phyloP scores from a whole-genome alignment of 1,140 invertebrate species.

The Brachionus manjavacas region DNA sequence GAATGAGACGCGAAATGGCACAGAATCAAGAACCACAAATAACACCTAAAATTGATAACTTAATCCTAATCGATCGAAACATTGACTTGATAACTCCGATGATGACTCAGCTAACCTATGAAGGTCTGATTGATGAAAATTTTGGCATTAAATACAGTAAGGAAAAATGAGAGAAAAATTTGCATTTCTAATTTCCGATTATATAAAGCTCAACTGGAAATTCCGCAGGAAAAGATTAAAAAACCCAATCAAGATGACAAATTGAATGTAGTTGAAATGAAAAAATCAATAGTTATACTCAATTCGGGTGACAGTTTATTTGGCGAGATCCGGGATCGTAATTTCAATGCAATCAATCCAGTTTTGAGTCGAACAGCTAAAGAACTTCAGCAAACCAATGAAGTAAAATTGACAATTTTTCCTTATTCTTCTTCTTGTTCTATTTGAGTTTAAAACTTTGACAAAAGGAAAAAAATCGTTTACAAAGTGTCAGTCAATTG shows the following conservation, averaged over 20 bases:
- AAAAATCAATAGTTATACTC: constrained; percentile 66
- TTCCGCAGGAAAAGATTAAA: constrained; percentile 75
- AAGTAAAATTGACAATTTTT: neutral
- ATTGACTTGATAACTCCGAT: constrained; percentile 86
- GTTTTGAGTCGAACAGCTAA: constrained; percentile 80
- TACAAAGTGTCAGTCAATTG: constrained; percentile 67
- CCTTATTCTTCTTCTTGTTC: neutral
- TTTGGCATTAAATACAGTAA: constrained; percentile 64
- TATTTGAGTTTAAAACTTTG: neutral
- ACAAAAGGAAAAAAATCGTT: constrained; percentile 41
- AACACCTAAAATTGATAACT: constrained; percentile 72
- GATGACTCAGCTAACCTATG: constrained; percentile 90
- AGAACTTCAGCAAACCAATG: constrained; percentile 45
- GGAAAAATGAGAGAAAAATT: neutral
- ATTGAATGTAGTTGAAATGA: constrained; percentile 41
- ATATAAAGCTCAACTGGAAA: constrained; percentile 69
- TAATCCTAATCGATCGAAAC: constrained; percentile 78
- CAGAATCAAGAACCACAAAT: constrained; percentile 56
- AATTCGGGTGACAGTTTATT: constrained; percentile 85
- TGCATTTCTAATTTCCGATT: constrained; percentile 39
- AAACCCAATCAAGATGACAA: constrained; percentile 43
- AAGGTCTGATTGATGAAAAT: constrained; percentile 89
- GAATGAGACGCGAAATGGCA: constrained; percentile 68
- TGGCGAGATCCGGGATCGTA: constrained; percentile 79
- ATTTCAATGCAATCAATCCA: constrained; percentile 83